A percentile compares a stretch with the other conserved stretches of the same genome.
Conservation (phyloP, 2,797 vertebrate species). For the Bovichtus variegatus region DNA sequence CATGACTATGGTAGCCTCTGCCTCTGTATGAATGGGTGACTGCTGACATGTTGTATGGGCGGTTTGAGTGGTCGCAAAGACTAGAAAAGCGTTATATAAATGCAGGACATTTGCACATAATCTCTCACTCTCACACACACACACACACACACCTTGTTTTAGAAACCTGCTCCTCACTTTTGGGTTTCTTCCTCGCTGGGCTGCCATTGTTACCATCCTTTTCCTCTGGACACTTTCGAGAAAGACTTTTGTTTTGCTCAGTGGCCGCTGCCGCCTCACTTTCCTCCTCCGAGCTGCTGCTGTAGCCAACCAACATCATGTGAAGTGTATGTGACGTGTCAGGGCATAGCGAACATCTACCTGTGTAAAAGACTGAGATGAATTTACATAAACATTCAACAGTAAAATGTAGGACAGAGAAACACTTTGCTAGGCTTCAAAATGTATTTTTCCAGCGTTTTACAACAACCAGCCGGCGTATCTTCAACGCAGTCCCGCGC, state of each 20-base stretch:
- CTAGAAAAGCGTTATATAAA: no score
- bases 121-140: no score
- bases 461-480: background rate
- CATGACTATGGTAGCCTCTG: no score
- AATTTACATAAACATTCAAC: background rate
- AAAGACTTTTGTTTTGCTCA: background rate
- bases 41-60: no score
- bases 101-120: no score
- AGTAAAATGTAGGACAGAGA: fast-evolving
- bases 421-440: no score
- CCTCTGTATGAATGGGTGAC: no score
- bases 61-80: no score
- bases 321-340: background rate
- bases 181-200: constrained; percentile 70
- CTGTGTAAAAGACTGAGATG: fast-evolving
- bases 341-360: background rate
- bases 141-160: constrained; percentile 62
- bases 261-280: constrained; percentile 3
- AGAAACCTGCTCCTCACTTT: constrained; percentile 38
- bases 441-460: background rate
- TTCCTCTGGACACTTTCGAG: constrained; percentile 26
- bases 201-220: background rate
- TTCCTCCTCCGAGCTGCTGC: constrained; percentile 87
- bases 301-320: constrained; percentile 85
- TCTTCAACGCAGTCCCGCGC: background rate